phyloP scores from a whole-genome alignment of 1,140 invertebrate genomes.

The Lasioglossum albipes region DNA sequence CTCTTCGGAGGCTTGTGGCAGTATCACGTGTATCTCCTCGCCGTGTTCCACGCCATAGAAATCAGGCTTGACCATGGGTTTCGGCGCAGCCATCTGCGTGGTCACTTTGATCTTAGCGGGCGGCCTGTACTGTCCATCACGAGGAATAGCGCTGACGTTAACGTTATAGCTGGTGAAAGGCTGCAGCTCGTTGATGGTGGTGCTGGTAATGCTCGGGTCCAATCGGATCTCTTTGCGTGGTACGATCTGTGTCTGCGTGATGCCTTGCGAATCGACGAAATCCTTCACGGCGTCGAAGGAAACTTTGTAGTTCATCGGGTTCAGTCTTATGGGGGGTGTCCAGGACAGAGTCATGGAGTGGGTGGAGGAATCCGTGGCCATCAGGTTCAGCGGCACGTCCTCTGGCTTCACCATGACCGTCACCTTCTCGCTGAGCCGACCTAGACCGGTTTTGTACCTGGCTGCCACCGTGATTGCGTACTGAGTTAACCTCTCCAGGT shows the following conservation, averaged over 20 bases:
- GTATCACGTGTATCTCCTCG: conserved; percentile 93
- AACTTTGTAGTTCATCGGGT: conserved; percentile 94
- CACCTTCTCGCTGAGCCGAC: conserved; percentile 87
- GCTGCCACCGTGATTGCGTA: conserved; percentile 96
- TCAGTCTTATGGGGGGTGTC: conserved; percentile 94
- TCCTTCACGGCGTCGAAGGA: conserved; percentile 96
- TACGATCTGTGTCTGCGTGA: conserved; percentile 93
- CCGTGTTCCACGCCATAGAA: conserved; percentile 93
- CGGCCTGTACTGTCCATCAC: conserved; percentile 90
- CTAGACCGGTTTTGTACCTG: conserved; percentile 86
- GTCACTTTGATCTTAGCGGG: conserved; percentile 97
- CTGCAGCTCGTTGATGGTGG: conserved; percentile 92
- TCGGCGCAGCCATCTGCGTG: conserved; percentile 97
- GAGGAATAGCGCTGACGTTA: conserved; percentile 94
- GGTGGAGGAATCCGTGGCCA: conserved; percentile 92
- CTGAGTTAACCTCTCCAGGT: conserved; percentile 93
- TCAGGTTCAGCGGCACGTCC: conserved; percentile 92
- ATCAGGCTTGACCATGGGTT: conserved; percentile 96
- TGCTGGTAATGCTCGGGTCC: conserved; percentile 84
- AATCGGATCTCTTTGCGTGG: conserved; percentile 86
- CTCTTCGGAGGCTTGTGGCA: conserved; percentile 97
- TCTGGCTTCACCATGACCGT: conserved; percentile 94
- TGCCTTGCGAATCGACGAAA: conserved; percentile 95
- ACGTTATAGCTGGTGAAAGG: conserved; percentile 97
- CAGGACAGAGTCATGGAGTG: conserved; percentile 95